These are phyloP conservation scores for Galaxias olidus DNA, from an alignment of 2,797 vertebrate genomes.

Conservation along the genomic window DNA sequence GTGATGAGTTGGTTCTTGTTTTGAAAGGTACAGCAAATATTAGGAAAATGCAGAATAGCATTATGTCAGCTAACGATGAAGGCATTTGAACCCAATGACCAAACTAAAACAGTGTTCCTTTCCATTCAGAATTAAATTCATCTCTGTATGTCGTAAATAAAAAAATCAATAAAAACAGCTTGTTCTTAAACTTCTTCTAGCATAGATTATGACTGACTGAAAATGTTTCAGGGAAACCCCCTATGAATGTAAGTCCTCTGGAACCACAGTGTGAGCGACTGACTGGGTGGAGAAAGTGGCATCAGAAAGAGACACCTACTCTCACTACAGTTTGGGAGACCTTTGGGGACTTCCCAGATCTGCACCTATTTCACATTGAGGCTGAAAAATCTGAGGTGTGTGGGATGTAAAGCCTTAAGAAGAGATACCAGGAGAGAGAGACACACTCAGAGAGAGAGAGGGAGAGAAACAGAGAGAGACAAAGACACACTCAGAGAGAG, in stretches of 20 bases:
- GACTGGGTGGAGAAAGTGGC: background rate
- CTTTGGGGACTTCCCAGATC: slow-evolving; percentile 14
- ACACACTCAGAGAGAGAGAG: slow-evolving; percentile 4
- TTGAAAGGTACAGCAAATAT: no score
- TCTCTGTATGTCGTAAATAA: no score
- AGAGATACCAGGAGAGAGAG: background rate
- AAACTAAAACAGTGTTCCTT: no score
- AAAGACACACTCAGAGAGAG: background rate
- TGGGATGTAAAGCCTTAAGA: background rate
- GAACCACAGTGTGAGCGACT: background rate
- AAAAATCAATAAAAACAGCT: no score
- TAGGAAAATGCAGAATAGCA: no score
- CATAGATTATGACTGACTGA: no score
- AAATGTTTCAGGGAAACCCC: background rate
- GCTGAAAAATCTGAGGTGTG: background rate
- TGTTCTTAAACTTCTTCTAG: no score
- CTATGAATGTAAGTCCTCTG: background rate
- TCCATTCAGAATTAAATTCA: no score
- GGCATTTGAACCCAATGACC: no score
- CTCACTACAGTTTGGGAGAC: background rate
- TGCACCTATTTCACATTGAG: slow-evolving; percentile 14
- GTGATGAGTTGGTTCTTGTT: no score
- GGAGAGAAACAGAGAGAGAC: background rate
- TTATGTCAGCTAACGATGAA: no score
- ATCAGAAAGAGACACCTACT: background rate